Percentiles rank a stretch among this genome's conserved stretches.
These are phyloP conservation scores for Ashinkailepas kermadecensis DNA, from an alignment of 2,888 invertebrate genomes.

Conservation along the genomic window DNA sequence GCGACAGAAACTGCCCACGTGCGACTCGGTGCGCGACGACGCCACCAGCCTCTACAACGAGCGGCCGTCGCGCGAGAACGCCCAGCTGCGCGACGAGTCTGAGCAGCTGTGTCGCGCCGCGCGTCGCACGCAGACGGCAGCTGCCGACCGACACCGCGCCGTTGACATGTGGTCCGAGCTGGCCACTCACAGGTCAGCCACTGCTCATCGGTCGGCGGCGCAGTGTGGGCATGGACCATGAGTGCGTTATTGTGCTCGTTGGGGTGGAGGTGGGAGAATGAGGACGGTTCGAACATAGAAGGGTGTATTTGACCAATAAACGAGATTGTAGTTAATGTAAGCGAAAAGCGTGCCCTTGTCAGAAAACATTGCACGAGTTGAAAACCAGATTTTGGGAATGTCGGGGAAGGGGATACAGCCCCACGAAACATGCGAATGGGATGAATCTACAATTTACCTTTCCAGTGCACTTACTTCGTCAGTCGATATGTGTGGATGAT, in stretches of 20 bases:
- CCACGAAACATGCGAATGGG: no score
- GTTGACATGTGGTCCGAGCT: background rate
- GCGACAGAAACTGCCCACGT: background rate
- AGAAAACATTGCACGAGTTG: no score
- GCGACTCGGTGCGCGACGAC: background rate
- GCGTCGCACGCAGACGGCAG: background rate
- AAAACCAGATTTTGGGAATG: no score
- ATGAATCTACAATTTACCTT: no score
- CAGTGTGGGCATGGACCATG: background rate
- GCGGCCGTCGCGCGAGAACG: conserved; percentile 4
- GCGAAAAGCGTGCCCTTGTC: no score
- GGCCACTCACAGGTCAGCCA: background rate
- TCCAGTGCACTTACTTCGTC: no score
- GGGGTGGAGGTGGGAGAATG: background rate
- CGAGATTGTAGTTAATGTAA: no score
- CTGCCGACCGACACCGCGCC: background rate
- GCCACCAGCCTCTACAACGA: conserved; percentile 12
- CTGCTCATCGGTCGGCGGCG: no score
- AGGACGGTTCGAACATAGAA: no score
- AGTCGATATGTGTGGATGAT: no score
- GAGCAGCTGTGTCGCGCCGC: conserved; percentile 1
- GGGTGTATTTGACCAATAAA: no score
- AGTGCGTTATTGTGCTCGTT: background rate
- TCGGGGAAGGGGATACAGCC: no score
- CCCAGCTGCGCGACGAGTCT: conserved; percentile 6